Base-by-base conservation (phyloP, 64 coral and sea anemone species). In the Montipora sp. region DNA sequence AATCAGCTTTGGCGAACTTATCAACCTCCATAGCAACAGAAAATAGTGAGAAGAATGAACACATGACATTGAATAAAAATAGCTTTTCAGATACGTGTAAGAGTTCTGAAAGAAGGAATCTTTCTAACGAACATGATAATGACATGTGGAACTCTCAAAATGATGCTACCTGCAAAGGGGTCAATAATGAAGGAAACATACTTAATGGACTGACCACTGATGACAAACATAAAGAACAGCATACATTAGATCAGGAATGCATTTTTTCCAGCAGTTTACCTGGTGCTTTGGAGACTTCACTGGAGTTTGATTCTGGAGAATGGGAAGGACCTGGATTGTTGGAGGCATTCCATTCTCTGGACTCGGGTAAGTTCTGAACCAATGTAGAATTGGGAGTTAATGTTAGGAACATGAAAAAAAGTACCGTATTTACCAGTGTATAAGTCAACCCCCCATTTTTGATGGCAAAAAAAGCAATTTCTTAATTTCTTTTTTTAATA, bases 1-100 rank as follows among this genome's bases (percentile, higher is more conserved):
- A 93, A 21, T 88, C 89, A 48, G 95, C 95, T 23, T 81, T 96
- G 44, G 77, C 87, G 43, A 93, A 93, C 7, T 85, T 85, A n/a
- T 85, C 82, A 22, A 85, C 82, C 71, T 70, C 82, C 82, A 85
- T 85, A 72, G 82, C 65, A 85, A 85, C 82, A 2, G 50, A 71
- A 69, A 71, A 51, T 70, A 63, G 46, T 71, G 82, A 85, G 16
- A 85, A 72, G 47, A 85, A 85, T 85, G 82, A 71, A 3, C 45
- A 71, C 7, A 15, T 50, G 19, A 85, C 15, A 20, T 49, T 85
- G 47, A 85, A 50, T 85, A 50, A 85, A 67, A 85, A 51, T 72
- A 72, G 8, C 16, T 47, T 43, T 45, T 49, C 47, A 85, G 43
- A 85, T 49, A 36, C 36, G 36, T 36, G 36, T 36, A 11, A 71